Base-by-base conservation (phyloP, 1,140 invertebrate genomes). In the Monochamus saltuarius region DNA sequence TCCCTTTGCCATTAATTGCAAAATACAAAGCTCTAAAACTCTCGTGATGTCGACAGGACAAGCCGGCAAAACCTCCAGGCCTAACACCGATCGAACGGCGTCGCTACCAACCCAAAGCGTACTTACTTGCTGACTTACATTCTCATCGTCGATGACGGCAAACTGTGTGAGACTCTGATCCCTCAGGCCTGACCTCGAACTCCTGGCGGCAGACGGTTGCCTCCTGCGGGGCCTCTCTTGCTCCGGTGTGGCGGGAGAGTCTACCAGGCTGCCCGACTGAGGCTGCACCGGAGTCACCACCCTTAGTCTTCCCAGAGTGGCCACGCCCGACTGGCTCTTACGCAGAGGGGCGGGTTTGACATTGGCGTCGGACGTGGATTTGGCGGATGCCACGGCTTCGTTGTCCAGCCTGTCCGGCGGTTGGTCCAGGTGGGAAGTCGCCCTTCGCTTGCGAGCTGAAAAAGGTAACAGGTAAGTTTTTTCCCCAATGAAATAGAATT, bases 71-170 rank as follows among this genome's bases (percentile, higher is more conserved):
- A 29, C 22, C 22, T 29, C 22, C 22, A 29, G 22, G 22, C 22
- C 22, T 29, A 29, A 29, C 22, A 29, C 22, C 22, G 22, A 29
- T 29, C 22, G 22, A 29, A 29, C 22, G 2, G 22, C 22, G 22
- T 29, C 22, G 22, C 2, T n/a, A 29, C 22, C 22, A 11, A 50
- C 19, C 22, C 47, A 6, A 52, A 38, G n/a, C 10, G 2, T 22
- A 59, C 56, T 81, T 22, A 89, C 87, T 80, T 94, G 92, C 73
- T 94, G 91, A 8, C 92, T 95, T 0, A 94, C 88, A 72, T 94
- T 95, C 61, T 95, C 93, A 75, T 96, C 94, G 73, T 95, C 94
- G 70, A 95, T 95, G 56, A 95, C 84, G 4, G 93, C 94, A 77
- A 93, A 95, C 76, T 96, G 93, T 7, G 91, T 86, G 67, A 94